Conservation (phyloP, 2,797 vertebrate species). For the Meda fulgida region DNA sequence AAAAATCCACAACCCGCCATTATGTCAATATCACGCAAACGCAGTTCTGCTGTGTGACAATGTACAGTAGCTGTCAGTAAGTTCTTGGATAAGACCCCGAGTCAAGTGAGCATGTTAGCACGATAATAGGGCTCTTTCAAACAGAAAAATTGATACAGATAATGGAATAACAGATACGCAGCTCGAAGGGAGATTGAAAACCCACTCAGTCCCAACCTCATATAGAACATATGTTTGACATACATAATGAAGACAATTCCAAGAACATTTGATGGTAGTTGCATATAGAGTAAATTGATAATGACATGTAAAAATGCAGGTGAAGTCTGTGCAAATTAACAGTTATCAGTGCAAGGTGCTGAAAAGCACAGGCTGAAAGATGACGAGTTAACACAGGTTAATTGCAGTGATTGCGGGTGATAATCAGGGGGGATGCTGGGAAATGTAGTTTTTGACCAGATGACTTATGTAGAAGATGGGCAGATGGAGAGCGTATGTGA, state of each 20-base stretch:
- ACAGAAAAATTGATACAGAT: conserved; percentile 37
- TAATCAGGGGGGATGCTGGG: too few relatives aligned
- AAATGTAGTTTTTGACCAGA: too few relatives aligned
- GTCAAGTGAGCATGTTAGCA: conserved; percentile 31
- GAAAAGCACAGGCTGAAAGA: neutral
- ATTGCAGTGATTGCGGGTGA: neutral
- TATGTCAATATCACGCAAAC: conserved; percentile 21
- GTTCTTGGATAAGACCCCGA: conserved; percentile 26
- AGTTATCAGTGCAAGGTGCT: neutral
- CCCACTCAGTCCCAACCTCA: conserved; percentile 11
- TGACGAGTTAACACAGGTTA: neutral
- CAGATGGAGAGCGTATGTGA: too few relatives aligned
- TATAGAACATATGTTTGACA: conserved; percentile 12
- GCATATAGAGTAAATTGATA: neutral
- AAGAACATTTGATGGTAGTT: neutral
- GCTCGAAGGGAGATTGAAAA: conserved; percentile 29
- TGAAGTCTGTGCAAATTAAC: neutral
- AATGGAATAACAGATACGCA: conserved; percentile 29
- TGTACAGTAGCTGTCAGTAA: conserved; percentile 17
- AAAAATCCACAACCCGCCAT: conserved; percentile 1
- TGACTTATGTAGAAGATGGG: too few relatives aligned
- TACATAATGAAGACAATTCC: conserved; percentile 1
- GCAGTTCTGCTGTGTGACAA: conserved; percentile 15
- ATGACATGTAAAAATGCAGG: conserved; percentile 5
- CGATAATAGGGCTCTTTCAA: conserved; percentile 37